Percentiles rank a stretch among this genome's conserved stretches.
phyloP scores from a whole-genome alignment of 30 jellyfish, hydroid and myxozoan species.

The Hydractinia symbiolongicarpus region DNA sequence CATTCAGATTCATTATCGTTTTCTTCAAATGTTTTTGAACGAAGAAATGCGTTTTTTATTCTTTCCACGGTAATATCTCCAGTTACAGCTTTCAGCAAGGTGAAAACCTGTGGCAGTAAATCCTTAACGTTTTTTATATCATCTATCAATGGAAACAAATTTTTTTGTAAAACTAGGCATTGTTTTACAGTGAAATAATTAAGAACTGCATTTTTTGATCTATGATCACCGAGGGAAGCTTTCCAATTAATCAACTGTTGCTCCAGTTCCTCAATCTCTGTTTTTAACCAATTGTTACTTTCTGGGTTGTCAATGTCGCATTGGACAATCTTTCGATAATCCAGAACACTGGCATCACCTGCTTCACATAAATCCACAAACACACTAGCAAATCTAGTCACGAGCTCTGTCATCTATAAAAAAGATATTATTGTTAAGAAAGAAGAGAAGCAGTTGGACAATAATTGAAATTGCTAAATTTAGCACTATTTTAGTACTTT shows the following conservation, averaged over 20 bases:
- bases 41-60: slow-evolving; percentile 5
- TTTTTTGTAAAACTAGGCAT: slow-evolving; percentile 42
- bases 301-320: slow-evolving; percentile 29
- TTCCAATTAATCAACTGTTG: slow-evolving; percentile 32
- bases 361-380: slow-evolving; percentile 46
- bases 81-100: slow-evolving; percentile 37
- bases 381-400: slow-evolving; percentile 39
- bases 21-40: slow-evolving; percentile 33
- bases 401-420: slow-evolving; percentile 43
- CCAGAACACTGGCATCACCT: slow-evolving; percentile 35
- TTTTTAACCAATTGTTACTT: slow-evolving; percentile 5
- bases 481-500: too few species aligned
- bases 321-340: slow-evolving; percentile 25
- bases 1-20: not conserved
- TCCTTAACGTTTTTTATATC: slow-evolving; percentile 13
- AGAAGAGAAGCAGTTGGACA: too few species aligned
- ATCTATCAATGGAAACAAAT: not conserved
- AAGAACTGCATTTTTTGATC: slow-evolving; percentile 32
- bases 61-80: slow-evolving; percentile 28
- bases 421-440: not conserved
- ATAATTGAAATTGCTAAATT: too few species aligned
- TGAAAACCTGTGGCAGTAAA: slow-evolving; percentile 42
- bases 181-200: slow-evolving; percentile 45
- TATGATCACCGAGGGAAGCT: slow-evolving; percentile 11
- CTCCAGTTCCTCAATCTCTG: slow-evolving; percentile 24